These are phyloP conservation scores for Rhipidura dahli DNA, from an alignment of 2,113 vertebrate species.

Conservation along the genomic window DNA sequence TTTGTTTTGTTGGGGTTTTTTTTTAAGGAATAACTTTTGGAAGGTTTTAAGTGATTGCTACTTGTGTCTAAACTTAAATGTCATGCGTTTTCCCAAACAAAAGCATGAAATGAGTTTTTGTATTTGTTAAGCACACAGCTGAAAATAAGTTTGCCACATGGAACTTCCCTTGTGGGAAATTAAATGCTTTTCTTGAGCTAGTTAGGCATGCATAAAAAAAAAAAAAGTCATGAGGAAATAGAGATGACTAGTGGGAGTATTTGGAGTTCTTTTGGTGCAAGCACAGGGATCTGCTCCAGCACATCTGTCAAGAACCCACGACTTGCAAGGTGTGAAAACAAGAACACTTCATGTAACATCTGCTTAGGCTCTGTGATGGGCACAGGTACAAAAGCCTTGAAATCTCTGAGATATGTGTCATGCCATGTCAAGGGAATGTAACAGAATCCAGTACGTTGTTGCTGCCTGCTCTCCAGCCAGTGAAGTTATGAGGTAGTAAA, in stretches of 20 bases:
- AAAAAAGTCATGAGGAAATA: not conserved
- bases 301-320: not conserved
- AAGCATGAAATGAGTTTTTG: not conserved
- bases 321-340: not conserved
- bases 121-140: not conserved
- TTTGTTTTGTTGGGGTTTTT: not conserved
- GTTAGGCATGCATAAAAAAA: not conserved
- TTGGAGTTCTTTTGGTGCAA: not conserved
- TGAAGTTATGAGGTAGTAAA: not conserved
- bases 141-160: constrained; percentile 26
- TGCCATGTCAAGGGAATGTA: not conserved
- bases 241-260: not conserved
- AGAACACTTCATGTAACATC: not conserved
- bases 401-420: not conserved
- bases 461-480: not conserved
- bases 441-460: not conserved
- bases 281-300: not conserved
- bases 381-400: not conserved
- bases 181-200: not conserved
- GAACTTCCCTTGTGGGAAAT: constrained; percentile 15
- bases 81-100: not conserved
- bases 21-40: not conserved
- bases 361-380: not conserved
- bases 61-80: not conserved
- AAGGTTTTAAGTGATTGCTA: not conserved